These are phyloP conservation scores for Rallus limicola DNA, from an alignment of 2,113 vertebrate species.

Conservation along the genomic window DNA sequence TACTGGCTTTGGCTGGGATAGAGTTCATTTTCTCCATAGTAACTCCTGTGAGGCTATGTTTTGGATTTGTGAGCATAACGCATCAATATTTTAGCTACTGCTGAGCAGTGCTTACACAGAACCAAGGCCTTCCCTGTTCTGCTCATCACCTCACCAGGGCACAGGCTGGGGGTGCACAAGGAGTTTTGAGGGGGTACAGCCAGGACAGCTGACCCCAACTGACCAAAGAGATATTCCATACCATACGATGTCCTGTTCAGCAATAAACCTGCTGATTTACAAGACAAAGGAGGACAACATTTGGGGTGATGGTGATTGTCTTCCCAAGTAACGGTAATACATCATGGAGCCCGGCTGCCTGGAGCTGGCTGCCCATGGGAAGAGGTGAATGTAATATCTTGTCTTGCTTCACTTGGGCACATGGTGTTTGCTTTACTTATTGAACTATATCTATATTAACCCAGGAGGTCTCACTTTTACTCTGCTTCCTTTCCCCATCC, in stretches of 20 bases:
- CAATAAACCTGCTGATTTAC: not conserved
- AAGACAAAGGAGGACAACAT: not conserved
- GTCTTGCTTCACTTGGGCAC: not conserved
- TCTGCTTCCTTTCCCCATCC: not conserved
- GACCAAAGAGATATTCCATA: not conserved
- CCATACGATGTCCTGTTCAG: not conserved
- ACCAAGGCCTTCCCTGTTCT: not conserved
- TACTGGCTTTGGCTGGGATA: not conserved
- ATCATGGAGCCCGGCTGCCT: not conserved
- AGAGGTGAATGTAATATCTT: not conserved
- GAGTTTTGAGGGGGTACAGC: not conserved
- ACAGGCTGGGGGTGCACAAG: not conserved
- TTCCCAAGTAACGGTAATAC: not conserved
- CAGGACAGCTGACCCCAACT: not conserved
- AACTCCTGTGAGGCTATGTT: not conserved
- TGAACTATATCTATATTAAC: not conserved
- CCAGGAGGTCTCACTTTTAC: not conserved
- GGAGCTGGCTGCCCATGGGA: not conserved
- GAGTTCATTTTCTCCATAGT: not conserved
- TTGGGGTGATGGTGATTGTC: not conserved
- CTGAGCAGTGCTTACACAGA: not conserved
- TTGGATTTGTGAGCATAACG: not conserved
- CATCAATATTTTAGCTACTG: not conserved
- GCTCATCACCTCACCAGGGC: rapidly evolving
- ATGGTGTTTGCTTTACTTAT: not conserved